Evolutionary conservation across 2,113 vertebrate species (phyloP).

Genomic region (Etia nguti): DNA sequence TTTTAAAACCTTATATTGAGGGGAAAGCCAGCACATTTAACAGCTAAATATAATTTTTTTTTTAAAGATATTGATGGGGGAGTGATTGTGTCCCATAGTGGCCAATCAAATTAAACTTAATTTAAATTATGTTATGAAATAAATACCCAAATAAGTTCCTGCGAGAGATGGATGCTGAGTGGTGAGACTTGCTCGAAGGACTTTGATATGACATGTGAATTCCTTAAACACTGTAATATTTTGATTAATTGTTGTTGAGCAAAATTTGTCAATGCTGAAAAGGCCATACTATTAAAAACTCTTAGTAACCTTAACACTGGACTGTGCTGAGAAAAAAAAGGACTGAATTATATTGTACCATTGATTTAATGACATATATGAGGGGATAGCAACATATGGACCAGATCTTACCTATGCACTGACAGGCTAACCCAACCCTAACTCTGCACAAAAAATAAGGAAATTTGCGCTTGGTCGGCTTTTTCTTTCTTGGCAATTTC

Average conservation of each 20-base stretch:
- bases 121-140: background rate
- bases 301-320: background rate
- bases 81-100: background rate
- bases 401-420: background rate
- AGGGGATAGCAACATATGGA: background rate
- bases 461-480: fast-evolving
- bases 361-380: background rate
- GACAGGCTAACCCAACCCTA: background rate
- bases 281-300: background rate
- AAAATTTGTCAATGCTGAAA: background rate
- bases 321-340: background rate
- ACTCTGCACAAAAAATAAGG: background rate
- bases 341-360: background rate
- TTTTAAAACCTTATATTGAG: background rate
- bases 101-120: background rate
- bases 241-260: background rate
- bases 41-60: background rate
- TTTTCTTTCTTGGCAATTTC: background rate
- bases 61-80: background rate
- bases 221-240: background rate
- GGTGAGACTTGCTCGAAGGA: background rate
- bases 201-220: background rate
- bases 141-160: background rate
- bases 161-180: background rate
- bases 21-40: background rate